Conservation (phyloP, 2,113 vertebrate species). For the Solenodon paradoxus region DNA sequence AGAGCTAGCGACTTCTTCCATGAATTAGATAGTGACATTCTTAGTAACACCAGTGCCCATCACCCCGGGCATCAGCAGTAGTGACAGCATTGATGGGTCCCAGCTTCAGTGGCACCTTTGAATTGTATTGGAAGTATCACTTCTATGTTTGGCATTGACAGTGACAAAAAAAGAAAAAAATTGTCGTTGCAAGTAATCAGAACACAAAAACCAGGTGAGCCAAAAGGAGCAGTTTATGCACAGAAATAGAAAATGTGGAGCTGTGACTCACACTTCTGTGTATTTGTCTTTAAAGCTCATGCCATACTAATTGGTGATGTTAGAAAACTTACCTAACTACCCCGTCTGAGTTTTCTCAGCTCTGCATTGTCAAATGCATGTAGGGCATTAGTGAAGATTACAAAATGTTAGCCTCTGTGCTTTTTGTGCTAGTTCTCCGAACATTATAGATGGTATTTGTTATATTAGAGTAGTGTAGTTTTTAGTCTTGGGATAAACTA, state of each 20-base stretch:
- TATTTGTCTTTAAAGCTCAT: not conserved
- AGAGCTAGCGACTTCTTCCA: not conserved
- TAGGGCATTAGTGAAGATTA: not conserved
- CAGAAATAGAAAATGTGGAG: not conserved
- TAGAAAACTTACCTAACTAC: not conserved
- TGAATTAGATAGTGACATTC: not conserved
- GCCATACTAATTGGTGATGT: not conserved
- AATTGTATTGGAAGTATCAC: not conserved
- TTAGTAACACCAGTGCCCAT: not conserved
- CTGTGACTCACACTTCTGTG: not conserved
- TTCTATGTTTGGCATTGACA: not conserved
- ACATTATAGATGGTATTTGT: not conserved
- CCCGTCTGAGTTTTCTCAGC: not conserved
- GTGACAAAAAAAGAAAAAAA: not conserved
- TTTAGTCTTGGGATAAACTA: not conserved
- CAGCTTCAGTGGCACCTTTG: not conserved
- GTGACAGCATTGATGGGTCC: not conserved
- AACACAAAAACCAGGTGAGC: not conserved
- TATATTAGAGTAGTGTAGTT: not conserved
- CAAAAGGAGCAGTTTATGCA: not conserved
- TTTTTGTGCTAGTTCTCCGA: not conserved
- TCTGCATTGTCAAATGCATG: not conserved
- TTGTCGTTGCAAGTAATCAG: not conserved
- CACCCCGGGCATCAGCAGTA: not conserved
- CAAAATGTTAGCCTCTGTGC: not conserved